These are phyloP conservation scores for Urosaurus nigricauda DNA, from an alignment of 2,797 vertebrate species.

Conservation along the genomic window DNA sequence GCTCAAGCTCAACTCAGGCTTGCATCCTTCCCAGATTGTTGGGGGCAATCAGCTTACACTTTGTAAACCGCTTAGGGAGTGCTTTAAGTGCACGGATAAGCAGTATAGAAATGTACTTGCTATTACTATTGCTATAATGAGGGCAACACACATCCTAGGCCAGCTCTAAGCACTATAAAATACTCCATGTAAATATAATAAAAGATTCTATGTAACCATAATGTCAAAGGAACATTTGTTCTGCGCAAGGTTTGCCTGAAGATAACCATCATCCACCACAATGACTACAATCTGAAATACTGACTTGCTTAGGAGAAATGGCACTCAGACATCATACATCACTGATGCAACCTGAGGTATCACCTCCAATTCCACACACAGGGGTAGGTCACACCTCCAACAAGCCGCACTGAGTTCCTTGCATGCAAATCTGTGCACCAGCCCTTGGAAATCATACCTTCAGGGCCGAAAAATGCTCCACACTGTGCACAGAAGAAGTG, in stretches of 20 bases:
- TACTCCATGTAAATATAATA: not conserved
- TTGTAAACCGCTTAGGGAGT: too few relatives aligned
- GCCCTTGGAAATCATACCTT: constrained; percentile 81
- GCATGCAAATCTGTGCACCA: too few relatives aligned
- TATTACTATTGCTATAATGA: too few relatives aligned
- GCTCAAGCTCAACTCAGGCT: too few relatives aligned
- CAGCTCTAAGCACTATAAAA: not conserved
- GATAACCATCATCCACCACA: not conserved
- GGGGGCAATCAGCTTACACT: too few relatives aligned
- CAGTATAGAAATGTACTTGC: too few relatives aligned
- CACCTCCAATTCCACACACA: not conserved
- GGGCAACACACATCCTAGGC: not conserved
- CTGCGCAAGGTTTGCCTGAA: not conserved
- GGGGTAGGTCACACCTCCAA: too few relatives aligned
- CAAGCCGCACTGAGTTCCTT: too few relatives aligned
- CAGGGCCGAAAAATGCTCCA: constrained; percentile 96
- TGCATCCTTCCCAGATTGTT: too few relatives aligned
- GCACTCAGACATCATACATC: not conserved
- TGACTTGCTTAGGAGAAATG: not conserved
- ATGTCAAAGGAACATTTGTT: not conserved
- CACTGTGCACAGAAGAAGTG: constrained; percentile 99
- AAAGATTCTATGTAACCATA: not conserved
- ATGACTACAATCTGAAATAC: not conserved
- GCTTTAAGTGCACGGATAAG: too few relatives aligned
- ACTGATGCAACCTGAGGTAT: not conserved